Evolutionary conservation across 2,888 invertebrate genomes (phyloP), one percentile per base, ranked within the genome.

Genomic region (Erebia aethiops): DNA sequence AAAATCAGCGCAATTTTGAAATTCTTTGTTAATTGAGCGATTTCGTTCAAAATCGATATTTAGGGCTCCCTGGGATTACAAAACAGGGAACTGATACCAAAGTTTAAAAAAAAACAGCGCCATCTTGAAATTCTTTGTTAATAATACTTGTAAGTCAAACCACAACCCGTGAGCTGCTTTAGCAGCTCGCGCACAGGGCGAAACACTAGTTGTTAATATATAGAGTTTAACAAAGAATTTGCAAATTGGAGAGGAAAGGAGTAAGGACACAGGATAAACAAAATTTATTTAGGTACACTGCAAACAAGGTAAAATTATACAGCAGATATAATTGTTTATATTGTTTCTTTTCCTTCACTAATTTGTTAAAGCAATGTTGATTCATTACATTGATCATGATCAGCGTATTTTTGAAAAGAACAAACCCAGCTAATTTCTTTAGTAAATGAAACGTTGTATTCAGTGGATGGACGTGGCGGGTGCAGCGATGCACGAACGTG

Each of bases 371-470:
- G 35, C 51, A 54, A 56, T 71, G 52, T 67, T 69, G 74, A 74
- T 69, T 72, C 66, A 74, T 67, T 72, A 62, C 66, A 63, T 67
- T 58, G 66, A 74, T 74, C 63, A 70, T 74, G 72, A 71, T 67
- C 21, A 58, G 60, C 65, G 46, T 51, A 41, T 67, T 70, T 68
- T 54, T 21, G 9, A 52, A 66, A 70, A 49, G 70, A 69, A 72
- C 67, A 58, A 46, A 56, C 54, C 71, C 70, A 51, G 68, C 54
- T 76, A 74, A 76, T 75, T 77, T 76, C 65, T 73, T 68, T 73
- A 67, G 67, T 72, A 77, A 75, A 74, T 74, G 74, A 74, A 72
- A 73, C 68, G 62, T 69, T 70, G 67, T 73, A 57, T 26, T 70
- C 65, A 66, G 62, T 66, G 41, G 21, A 41, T 18, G 51, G 73